Base-by-base conservation (phyloP, 2,797 vertebrate genomes). In the Florisuga fusca region DNA sequence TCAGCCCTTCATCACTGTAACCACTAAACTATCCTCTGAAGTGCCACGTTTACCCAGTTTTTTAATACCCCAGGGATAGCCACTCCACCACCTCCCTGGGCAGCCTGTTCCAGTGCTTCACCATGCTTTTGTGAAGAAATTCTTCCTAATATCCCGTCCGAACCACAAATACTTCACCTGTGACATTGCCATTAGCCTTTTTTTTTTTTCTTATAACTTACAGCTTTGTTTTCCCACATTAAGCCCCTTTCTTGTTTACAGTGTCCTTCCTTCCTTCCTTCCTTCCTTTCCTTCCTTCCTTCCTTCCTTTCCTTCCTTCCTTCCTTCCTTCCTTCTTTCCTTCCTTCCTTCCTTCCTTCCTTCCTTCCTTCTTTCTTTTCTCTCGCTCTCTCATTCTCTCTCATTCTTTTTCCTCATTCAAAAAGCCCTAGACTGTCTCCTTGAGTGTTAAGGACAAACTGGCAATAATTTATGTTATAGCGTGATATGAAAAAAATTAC, bases 401-500 rank as follows among this genome's bases (percentile, higher is more conserved):
- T 91, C 66, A 63, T 84, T 94, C 82, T 90, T 85, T 90, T 94
- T 92, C 68, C 55, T 85, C 38, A 5, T 84, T 81, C 3, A 3
- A 74, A 87, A 92, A 97, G 45, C 86, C 69, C 88, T 96, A 95
- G 90, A 95, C 83, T 96, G 88, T 98, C 97, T 98, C 98, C 98
- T 98, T 98, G 97, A 98, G 78, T 95, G 87, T 93, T 33, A 97
- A 97, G 97, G 97, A 98, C 97, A 97, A 97, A 97, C 97, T 87
- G 94, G 96, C 95, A 97, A 97, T 98, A 97, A 98, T 98, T 98
- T 98, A 98, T 98, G 96, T 96, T 98, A 96, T 90, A 95, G 50
- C 4, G 18, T 96, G 94, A 96, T 96, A 97, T 96, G 95, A 97
- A 96, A 95, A 97, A 97, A 97, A 97, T 97, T 96, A 95, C 95